Evolutionary conservation across 2,113 vertebrate genomes (phyloP), one percentile per base, ranked within the genome.

Genomic region (Rhynchopsitta pachyrhyncha): DNA sequence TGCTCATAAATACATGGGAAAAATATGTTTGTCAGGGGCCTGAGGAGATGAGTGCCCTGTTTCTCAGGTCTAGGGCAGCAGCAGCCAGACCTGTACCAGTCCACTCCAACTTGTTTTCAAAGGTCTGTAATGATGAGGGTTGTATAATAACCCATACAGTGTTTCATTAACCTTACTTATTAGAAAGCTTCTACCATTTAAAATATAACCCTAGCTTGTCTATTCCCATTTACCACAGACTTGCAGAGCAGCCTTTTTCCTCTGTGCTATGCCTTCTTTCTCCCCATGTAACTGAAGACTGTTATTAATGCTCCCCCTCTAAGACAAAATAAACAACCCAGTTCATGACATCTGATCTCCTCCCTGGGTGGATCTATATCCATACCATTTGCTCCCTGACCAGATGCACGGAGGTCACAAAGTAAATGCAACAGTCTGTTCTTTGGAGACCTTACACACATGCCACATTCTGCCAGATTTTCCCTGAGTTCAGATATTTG

Each of bases 111-210:
- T 46, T 81, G 73, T 88, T 93, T 77, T 59, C 53, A 53, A n/a
- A 85, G 59, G 49, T 80, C 63, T 82, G 35, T 81, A 29, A 49
- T 29, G 31, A 62, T 59, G 44, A 80, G 46, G 35, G 31, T 74
- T 93, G 79, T 73, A 59, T 59, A 82, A 92, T 42, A 90, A 87
- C 62, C 64, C 28, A 47, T 16, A 18, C 31, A 57, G 29, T 31
- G 33, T 41, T 89, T 86, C 39, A 67, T 86, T 92, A 66, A 53
- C 64, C 55, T 81, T n/a, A 35, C 29, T 44, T 84, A 91, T 71
- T 84, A 89, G 92, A 88, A 92, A 96, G 68, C 55, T 92, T 86
- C 91, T 86, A 9, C 60, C 64, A 50, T 67, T 83, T 86, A 67
- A 95, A 86, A 75, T 24, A 52, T 59, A 74, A 81, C 57, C 60